Evolutionary conservation across 2,888 invertebrate genomes (phyloP).

Genomic region (Agrochola macilenta): DNA sequence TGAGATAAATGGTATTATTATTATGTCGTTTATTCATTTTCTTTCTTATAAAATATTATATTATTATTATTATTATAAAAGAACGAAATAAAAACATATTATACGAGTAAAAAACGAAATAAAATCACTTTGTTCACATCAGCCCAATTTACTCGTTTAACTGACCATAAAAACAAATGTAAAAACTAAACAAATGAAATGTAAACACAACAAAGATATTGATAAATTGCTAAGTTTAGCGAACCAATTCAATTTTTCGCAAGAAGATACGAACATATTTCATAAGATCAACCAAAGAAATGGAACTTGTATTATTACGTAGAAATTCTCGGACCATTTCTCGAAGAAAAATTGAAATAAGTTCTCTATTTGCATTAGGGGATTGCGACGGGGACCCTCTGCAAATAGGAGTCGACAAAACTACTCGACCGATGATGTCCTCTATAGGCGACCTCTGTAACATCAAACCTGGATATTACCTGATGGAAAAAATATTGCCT

Average conservation of each 20-base stretch:
- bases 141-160: not conserved
- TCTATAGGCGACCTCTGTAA: conserved; percentile 60
- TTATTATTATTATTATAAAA: too few relatives aligned
- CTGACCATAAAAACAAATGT: not conserved
- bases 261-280: conserved; percentile 26
- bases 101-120: not conserved
- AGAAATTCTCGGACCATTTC: conserved; percentile 48
- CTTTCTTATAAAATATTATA: too few relatives aligned
- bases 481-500: conserved; percentile 49
- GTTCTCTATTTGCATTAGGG: conserved; percentile 69
- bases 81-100: not conserved
- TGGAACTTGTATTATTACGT: conserved; percentile 22
- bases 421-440: conserved; percentile 56
- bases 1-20: too few relatives aligned
- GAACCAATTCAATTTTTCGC: conserved; percentile 35
- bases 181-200: not conserved
- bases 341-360: conserved; percentile 67
- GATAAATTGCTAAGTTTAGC: conserved; percentile 13
- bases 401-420: conserved; percentile 66
- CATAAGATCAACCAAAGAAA: conserved; percentile 48
- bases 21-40: too few relatives aligned
- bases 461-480: conserved; percentile 47
- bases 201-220: not conserved
- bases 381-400: conserved; percentile 63
- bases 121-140: not conserved